These are phyloP conservation scores for Rhea americana DNA, from an alignment of 2,113 vertebrate genomes.

Conservation along the genomic window DNA sequence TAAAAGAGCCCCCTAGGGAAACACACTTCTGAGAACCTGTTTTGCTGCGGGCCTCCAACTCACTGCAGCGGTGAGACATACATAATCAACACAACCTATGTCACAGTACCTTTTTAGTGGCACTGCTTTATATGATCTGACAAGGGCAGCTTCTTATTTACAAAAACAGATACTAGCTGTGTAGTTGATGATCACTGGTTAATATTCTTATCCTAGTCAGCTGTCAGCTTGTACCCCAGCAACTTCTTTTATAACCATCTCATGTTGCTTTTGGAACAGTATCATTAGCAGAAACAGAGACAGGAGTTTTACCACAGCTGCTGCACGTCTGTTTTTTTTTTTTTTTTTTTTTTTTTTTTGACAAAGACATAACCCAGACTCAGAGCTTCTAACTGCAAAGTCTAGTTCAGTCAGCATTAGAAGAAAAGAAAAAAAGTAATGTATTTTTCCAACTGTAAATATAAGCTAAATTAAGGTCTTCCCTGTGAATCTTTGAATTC, in stretches of 20 bases:
- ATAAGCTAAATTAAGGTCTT: not conserved
- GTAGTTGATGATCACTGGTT: not conserved
- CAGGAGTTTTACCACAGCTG: conserved; percentile 19
- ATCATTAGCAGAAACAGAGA: not conserved
- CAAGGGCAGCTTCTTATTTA: not conserved
- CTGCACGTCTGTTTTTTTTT: not conserved
- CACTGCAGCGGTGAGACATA: not conserved
- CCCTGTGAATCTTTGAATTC: not conserved
- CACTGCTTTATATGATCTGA: not conserved
- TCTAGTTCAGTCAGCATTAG: not conserved
- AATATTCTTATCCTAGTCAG: not conserved
- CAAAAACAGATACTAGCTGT: not conserved
- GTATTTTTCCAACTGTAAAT: not conserved
- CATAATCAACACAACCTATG: not conserved
- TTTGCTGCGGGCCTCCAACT: not conserved
- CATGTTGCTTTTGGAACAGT: not conserved
- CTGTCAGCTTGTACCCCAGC: not conserved
- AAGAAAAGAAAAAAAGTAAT: not conserved
- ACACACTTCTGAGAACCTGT: conserved; percentile 36
- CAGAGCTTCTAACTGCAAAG: not conserved
- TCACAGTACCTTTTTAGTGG: not conserved
- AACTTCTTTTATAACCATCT: not conserved
- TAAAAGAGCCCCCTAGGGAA: conserved; percentile 46
- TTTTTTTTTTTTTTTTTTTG: accelerated
- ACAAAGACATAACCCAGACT: not conserved